A percentile compares a stretch with the other conserved stretches of the same genome.
These are phyloP conservation scores for Erythrolamprus reginae DNA, from an alignment of 2,113 vertebrate genomes.

Conservation along the genomic window DNA sequence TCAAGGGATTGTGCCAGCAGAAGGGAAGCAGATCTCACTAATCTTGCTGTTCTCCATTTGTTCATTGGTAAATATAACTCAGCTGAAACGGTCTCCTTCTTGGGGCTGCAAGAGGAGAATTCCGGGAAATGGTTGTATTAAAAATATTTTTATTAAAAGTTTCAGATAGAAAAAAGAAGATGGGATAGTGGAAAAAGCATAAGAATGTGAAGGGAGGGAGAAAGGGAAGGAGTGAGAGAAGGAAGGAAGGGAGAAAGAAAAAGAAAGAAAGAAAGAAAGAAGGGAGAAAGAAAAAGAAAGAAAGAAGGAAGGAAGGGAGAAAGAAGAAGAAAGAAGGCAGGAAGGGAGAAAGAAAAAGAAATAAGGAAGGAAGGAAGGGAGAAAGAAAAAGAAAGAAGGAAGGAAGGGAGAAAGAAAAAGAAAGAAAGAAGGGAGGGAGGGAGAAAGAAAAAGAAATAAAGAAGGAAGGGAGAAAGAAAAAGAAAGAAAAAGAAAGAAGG, in stretches of 20 bases:
- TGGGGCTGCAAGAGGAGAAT: neutral
- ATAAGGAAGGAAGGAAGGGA: neutral
- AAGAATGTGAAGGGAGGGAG: neutral
- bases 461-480: neutral
- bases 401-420: neutral
- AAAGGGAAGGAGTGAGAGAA: neutral
- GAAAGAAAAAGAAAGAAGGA: neutral
- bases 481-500: neutral
- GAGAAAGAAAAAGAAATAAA: too few species aligned
- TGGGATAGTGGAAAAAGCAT: neutral
- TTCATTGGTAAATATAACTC: neutral
- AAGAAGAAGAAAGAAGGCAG: neutral
- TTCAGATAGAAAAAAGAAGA: neutral
- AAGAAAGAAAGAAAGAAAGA: neutral
- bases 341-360: too few species aligned
- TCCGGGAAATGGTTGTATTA: neutral
- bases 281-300: neutral
- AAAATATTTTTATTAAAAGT: neutral
- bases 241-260: neutral
- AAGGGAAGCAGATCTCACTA: neutral
- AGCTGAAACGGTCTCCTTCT: neutral
- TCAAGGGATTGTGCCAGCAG: neutral
- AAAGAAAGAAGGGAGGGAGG: neutral
- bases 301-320: neutral
- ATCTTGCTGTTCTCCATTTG: neutral